phyloP scores from a whole-genome alignment of 2,888 invertebrate genomes.

The Sarcophaga carnaria region DNA sequence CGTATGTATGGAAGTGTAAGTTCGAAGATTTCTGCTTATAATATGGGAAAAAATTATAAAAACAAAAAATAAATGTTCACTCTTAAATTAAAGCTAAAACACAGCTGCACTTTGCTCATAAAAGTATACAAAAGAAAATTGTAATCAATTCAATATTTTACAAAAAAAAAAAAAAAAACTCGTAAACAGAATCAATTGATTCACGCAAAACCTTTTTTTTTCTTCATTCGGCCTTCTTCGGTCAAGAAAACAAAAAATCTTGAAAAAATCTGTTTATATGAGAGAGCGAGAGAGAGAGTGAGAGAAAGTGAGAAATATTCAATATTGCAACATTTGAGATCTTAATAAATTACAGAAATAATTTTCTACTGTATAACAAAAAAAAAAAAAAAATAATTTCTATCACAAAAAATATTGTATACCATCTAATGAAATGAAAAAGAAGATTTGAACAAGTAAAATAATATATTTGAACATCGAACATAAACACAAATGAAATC shows the following conservation, averaged over 20 bases:
- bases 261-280: not conserved
- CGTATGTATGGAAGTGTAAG: not conserved
- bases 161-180: constrained; percentile 43
- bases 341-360: constrained; percentile 53
- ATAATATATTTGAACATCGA: no score
- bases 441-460: no score
- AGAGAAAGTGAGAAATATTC: not conserved
- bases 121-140: constrained; percentile 61
- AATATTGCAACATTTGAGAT: constrained; percentile 32
- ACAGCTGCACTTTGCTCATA: constrained; percentile 67
- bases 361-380: constrained; percentile 22
- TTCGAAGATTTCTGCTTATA: constrained; percentile 1
- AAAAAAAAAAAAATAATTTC: not conserved
- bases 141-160: constrained; percentile 67
- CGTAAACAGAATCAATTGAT: constrained; percentile 54
- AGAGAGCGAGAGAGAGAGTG: no score
- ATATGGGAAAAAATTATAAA: constrained; percentile 33
- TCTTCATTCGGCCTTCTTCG: not conserved
- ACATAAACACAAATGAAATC: no score
- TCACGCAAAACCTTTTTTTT: constrained; percentile 35
- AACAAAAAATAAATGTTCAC: constrained; percentile 24
- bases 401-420: no score
- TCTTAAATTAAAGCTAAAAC: constrained; percentile 65
- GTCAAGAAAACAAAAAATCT: constrained; percentile 1
- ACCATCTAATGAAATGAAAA: no score